These are phyloP conservation scores for Scotopteryx bipunctaria DNA, from an alignment of 2,888 invertebrate species.

Conservation along the genomic window DNA sequence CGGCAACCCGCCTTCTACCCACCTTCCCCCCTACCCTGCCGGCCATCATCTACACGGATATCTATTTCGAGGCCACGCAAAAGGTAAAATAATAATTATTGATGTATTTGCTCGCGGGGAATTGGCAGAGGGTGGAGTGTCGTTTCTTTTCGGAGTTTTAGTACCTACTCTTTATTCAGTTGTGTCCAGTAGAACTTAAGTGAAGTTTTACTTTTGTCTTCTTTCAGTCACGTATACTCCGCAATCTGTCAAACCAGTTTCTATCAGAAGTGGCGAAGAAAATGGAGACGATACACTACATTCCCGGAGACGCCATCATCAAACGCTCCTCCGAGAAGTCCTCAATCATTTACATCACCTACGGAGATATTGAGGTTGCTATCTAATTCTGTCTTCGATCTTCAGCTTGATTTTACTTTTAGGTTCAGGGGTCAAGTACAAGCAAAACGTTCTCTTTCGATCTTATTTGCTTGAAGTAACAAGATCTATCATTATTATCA, in stretches of 20 bases:
- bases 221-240: slow-evolving; percentile 58
- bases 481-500: no score
- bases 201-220: background rate
- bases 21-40: slow-evolving; percentile 62
- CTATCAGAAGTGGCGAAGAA: slow-evolving; percentile 62
- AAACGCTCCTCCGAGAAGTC: slow-evolving; percentile 57
- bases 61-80: slow-evolving; percentile 70
- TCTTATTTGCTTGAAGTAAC: no score
- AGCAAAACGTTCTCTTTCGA: no score
- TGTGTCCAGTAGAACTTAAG: no score
- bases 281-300: slow-evolving; percentile 67
- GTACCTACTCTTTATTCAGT: background rate
- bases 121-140: no score
- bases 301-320: slow-evolving; percentile 69
- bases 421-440: no score
- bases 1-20: slow-evolving; percentile 55
- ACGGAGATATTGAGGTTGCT: slow-evolving; percentile 72
- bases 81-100: slow-evolving; percentile 50
- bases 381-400: no score
- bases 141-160: background rate
- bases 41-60: slow-evolving; percentile 57
- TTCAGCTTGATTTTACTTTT: no score
- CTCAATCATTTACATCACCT: slow-evolving; percentile 63
- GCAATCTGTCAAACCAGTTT: slow-evolving; percentile 62
- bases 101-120: background rate